Base-by-base conservation (phyloP, 2,113 vertebrate species). In the Elephas maximus region DNA sequence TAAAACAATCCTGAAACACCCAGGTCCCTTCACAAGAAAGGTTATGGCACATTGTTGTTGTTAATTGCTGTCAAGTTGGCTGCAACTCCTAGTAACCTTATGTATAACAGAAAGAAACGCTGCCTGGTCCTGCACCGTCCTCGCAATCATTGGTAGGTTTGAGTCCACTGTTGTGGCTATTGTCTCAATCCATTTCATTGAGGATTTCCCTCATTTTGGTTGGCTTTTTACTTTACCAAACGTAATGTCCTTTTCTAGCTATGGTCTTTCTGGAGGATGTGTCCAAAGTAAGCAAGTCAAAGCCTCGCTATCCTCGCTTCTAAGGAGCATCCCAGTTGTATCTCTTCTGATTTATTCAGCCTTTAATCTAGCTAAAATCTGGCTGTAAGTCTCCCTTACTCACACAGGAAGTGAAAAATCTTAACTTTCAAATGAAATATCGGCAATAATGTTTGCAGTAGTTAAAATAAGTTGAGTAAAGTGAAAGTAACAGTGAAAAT, bases 401-500 rank as follows among this genome's bases (percentile, higher is more conserved):
- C 5, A 63, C 6, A 44, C 20, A 18, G 6, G 87, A 3, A 48
- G 20, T 14, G 88, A 84, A 91, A 62, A 48, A 74, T 73, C 33
- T 2, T 41, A 85, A 67, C 5, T 83, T 80, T 88, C 24, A 91
- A 45, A 20, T 76, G 17, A 86, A 91, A 57, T 2, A 62, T 62
- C 21, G 23, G 23, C 60, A 62, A 4, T 62, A 20, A 23, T 62
- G 15, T 78, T 77, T 62, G 23, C 0, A 62, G n/a, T 24, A 44
- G 21, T 90, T 78, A 74, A 86, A 73, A n/a, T 60, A 92, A 90
- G 17, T 85, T 24, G 30, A 84, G 12, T 53, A 41, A 89, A 79
- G 73, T 73, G 81, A 57, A 95, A 87, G 15, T 80, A 60, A 63
- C 37, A 80, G 76, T 94, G 44, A 93, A 85, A 30, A 14, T 76